Percentiles rank a stretch among this genome's conserved stretches.
These are phyloP conservation scores for Probosciger aterrimus DNA, from an alignment of 2,113 vertebrate genomes.

Conservation along the genomic window DNA sequence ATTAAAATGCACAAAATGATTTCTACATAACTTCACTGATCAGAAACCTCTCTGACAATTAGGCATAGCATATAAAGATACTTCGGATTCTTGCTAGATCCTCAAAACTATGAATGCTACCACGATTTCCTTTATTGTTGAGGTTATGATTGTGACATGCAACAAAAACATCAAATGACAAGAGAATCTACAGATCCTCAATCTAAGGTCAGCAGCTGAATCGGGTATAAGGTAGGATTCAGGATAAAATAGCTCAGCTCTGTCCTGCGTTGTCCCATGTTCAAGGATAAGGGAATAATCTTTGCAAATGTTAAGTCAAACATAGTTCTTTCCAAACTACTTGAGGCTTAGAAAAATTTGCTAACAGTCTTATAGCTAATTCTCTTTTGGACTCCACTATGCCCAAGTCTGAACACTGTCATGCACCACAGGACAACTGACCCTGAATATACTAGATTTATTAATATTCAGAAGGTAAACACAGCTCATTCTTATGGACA, in stretches of 20 bases:
- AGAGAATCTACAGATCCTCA: background rate
- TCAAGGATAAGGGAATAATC: background rate
- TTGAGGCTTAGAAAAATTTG: background rate
- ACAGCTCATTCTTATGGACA: background rate
- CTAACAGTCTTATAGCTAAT: background rate
- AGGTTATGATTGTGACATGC: background rate
- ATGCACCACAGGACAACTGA: background rate
- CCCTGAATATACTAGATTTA: background rate
- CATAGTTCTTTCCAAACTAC: background rate
- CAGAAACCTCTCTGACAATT: background rate
- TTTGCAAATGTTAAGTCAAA: background rate
- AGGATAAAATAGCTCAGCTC: background rate
- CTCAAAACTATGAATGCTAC: background rate
- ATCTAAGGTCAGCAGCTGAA: background rate
- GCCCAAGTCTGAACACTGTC: background rate
- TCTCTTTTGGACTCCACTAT: background rate
- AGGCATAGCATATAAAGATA: background rate
- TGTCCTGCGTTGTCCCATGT: background rate
- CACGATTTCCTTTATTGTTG: background rate
- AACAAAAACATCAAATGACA: background rate
- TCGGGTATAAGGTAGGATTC: background rate
- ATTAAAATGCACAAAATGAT: rapidly evolving
- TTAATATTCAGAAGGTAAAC: background rate
- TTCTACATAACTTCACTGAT: background rate
- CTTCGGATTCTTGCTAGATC: background rate